Evolutionary conservation across 1,140 invertebrate genomes (phyloP).

Genomic region (Belonocnema kinseyi): DNA sequence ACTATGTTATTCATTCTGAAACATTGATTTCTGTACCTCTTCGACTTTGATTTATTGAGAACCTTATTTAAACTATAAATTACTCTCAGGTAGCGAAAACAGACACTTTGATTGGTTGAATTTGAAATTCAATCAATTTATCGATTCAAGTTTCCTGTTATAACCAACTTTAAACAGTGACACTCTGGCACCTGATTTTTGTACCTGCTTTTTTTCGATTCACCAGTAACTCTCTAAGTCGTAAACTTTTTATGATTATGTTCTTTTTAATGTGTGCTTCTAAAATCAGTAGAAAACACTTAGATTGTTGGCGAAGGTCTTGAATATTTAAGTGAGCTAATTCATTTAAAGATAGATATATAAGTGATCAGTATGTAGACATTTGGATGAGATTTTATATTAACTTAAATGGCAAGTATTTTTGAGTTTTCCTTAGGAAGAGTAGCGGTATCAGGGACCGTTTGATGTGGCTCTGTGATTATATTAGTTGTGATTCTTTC

Average conservation of each 20-base stretch:
- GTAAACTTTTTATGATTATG: background rate
- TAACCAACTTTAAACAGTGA: no score
- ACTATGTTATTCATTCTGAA: no score
- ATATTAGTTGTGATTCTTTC: constrained; percentile 70
- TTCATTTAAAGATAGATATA: background rate
- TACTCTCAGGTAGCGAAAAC: no score
- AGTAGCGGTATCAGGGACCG: constrained; percentile 66
- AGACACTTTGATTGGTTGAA: no score
- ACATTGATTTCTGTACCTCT: no score
- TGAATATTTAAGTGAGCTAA: background rate
- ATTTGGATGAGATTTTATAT: background rate
- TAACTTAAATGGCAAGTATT: constrained; percentile 26
- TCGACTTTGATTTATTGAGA: no score
- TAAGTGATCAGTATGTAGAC: background rate
- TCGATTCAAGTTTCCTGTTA: no score
- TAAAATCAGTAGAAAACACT: background rate
- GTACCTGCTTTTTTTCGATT: background rate
- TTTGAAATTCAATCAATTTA: no score
- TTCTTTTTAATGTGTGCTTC: background rate
- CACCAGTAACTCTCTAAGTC: background rate
- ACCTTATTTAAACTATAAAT: no score
- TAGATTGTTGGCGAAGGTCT: background rate
- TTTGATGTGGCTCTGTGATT: constrained; percentile 68
- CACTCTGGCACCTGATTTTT: no score
- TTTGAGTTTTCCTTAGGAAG: constrained; percentile 47